Base-by-base conservation (phyloP, 1,140 invertebrate genomes). In the Conopomorpha cramerella region DNA sequence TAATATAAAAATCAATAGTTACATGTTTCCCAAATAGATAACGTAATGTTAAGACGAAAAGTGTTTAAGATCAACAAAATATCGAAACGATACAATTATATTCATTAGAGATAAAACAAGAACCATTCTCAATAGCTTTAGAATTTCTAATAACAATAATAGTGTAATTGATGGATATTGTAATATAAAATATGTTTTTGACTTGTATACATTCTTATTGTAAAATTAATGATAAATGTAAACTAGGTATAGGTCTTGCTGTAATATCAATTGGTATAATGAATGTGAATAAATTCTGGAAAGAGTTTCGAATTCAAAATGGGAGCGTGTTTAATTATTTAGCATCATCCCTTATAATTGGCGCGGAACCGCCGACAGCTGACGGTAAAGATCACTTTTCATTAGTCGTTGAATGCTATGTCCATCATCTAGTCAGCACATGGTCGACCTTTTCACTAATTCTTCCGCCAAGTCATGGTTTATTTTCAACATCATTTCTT, bases 161-260 rank as follows among this genome's bases (percentile, higher is more conserved):
- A 74, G 67, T 74, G 72, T 55, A 55, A 51, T 68, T 65, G 61
- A 67, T 44, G 44, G 49, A 59, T 59, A 60, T 49, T 71, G 56
- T 72, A 76, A 73, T 46, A 71, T 65, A 67, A 62, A 34, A 50
- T 70, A 68, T 76, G 65, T 76, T 76, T 73, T 76, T 65, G 71
- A 71, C 66, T 70, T 76, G 66, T 76, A 71, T 76, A 76, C 66
- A 76, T 68, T 63, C 50, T 50, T 65, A 61, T 55, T 71, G 57
- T 71, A 67, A 70, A 72, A 46, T 67, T 62, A n/a, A 64, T 62
- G 43, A 60, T 38, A 55, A 58, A 61, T 54, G 63, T 63, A n/a
- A n/a, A n/a, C n/a, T n/a, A n/a, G n/a, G n/a, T n/a, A n/a, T 71
- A 74, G 63, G 53, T 59, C 63, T 57, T 59, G 51, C 46, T 71